phyloP scores from a whole-genome alignment of 2,113 vertebrate genomes.

The Theristicus caerulescens region DNA sequence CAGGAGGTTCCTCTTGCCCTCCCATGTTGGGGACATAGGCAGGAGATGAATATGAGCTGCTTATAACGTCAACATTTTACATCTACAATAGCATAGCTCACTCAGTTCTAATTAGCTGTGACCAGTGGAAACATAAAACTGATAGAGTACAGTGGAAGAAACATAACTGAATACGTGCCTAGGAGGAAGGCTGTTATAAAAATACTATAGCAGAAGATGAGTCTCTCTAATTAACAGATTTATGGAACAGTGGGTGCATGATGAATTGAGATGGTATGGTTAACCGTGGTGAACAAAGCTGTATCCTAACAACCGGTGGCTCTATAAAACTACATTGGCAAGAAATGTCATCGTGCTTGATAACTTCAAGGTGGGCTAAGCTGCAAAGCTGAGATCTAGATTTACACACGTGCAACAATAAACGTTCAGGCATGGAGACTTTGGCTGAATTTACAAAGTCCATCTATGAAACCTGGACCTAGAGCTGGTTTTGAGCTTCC shows the following conservation, averaged over 20 bases:
- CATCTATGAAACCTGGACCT: background rate
- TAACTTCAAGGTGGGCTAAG: background rate
- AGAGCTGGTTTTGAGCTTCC: background rate
- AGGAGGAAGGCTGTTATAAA: background rate
- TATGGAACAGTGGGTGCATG: background rate
- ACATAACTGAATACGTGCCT: background rate
- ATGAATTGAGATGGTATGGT: background rate
- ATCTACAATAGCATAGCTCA: background rate
- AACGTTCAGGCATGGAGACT: background rate
- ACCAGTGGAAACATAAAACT: background rate
- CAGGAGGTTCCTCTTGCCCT: background rate
- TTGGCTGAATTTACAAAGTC: background rate
- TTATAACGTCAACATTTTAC: background rate
- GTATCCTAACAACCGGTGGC: background rate
- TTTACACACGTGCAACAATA: background rate
- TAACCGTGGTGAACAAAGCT: slow-evolving; percentile 11
- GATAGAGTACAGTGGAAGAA: background rate
- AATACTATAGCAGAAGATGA: background rate
- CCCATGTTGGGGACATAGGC: too few species aligned
- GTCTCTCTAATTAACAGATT: slow-evolving; percentile 9
- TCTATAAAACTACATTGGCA: background rate
- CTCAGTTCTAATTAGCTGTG: slow-evolving; percentile 13
- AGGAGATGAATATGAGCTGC: background rate
- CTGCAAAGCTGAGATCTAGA: background rate
- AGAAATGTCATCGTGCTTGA: background rate